phyloP scores from a whole-genome alignment of 2,797 vertebrate genomes.

The Poliocrania exsul region DNA sequence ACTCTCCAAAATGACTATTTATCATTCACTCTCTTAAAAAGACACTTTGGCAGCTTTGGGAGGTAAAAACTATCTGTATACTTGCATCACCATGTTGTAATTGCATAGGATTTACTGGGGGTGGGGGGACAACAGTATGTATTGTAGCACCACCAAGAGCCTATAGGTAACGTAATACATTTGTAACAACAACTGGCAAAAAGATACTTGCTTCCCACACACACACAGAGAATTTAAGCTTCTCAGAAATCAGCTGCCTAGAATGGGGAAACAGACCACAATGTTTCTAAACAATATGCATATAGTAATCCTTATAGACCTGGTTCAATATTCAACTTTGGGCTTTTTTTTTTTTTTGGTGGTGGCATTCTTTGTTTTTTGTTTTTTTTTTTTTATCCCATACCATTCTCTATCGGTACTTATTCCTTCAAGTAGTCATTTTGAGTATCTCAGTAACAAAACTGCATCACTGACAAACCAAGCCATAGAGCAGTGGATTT shows the following conservation, averaged over 20 bases:
- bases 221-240: neutral
- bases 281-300: neutral
- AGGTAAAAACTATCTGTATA: slow-evolving; percentile 48
- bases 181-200: neutral
- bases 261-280: neutral
- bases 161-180: neutral
- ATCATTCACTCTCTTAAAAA: slow-evolving; percentile 53
- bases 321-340: neutral
- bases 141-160: neutral
- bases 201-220: neutral
- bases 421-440: neutral
- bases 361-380: neutral
- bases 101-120: slow-evolving; percentile 17
- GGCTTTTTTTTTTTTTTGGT: neutral
- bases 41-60: slow-evolving; percentile 40
- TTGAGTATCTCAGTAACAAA: neutral
- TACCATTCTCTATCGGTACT: neutral
- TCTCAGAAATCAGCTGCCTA: neutral
- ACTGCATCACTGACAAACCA: neutral
- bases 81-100: slow-evolving; percentile 2
- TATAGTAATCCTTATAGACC: neutral
- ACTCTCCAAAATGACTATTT: slow-evolving; percentile 45
- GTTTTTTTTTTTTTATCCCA: neutral
- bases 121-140: neutral
- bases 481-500: neutral